Evolutionary conservation across 2,113 vertebrate genomes (phyloP).

Genomic region (Pipa parva): DNA sequence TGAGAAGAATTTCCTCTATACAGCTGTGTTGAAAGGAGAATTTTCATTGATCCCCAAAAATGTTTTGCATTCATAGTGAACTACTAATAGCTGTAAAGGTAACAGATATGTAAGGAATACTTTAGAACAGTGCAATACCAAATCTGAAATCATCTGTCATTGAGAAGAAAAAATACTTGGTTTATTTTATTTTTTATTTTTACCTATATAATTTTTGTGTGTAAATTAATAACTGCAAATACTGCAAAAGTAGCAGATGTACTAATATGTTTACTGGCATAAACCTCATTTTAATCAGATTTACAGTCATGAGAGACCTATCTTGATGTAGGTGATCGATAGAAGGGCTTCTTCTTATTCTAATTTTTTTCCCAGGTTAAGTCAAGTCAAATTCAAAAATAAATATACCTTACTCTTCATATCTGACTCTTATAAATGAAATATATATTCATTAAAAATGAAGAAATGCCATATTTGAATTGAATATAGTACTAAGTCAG

Average conservation of each 20-base stretch:
- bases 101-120: constrained; percentile 61
- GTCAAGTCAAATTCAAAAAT: background rate
- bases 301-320: background rate
- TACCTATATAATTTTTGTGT: too few species aligned
- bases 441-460: background rate
- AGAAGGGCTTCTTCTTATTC: too few species aligned
- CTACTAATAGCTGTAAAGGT: constrained; percentile 74
- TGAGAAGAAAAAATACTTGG: constrained; percentile 53
- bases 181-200: too few species aligned
- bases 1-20: constrained; percentile 71
- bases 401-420: background rate
- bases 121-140: constrained; percentile 54
- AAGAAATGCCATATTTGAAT: too few species aligned
- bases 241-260: background rate
- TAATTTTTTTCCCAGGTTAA: background rate
- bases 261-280: background rate
- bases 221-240: background rate
- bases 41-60: constrained; percentile 76
- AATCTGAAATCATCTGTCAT: constrained; percentile 71
- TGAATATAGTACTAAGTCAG: too few species aligned
- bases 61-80: constrained; percentile 71
- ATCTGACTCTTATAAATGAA: background rate
- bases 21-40: constrained; percentile 72
- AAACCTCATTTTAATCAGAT: background rate
- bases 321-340: background rate